phyloP scores from a whole-genome alignment of 2,888 invertebrate genomes.

The Archaeoteleia sp. region DNA sequence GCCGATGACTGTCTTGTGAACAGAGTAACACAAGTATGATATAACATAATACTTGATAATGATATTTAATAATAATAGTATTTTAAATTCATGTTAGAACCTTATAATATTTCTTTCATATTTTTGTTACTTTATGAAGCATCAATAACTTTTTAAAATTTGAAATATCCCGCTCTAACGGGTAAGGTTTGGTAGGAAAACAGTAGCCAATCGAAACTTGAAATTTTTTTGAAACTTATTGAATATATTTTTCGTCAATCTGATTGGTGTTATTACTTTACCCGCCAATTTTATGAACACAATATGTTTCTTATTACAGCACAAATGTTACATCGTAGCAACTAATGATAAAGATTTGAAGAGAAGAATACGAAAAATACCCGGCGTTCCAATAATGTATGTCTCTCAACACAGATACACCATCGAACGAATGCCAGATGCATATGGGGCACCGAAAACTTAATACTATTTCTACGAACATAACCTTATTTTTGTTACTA shows the following conservation, averaged over 20 bases:
- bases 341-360: constrained; percentile 99
- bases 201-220: not conserved
- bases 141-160: too few species aligned
- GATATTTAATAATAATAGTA: constrained; percentile 1
- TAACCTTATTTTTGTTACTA: constrained; percentile 1
- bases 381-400: constrained; percentile 99
- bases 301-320: too few species aligned
- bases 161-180: too few species aligned
- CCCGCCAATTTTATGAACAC: too few species aligned
- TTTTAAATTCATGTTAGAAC: too few species aligned
- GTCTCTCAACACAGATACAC: constrained; percentile 94
- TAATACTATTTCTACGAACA: too few species aligned
- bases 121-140: too few species aligned
- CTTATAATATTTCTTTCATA: too few species aligned
- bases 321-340: constrained; percentile 99
- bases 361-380: constrained; percentile 95
- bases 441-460: constrained; percentile 92
- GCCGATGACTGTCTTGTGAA: constrained; percentile 99
- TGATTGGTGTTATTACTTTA: too few species aligned
- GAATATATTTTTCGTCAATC: too few species aligned
- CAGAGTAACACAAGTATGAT: constrained; percentile 86
- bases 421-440: constrained; percentile 99
- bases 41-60: not conserved
- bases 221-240: constrained; percentile 29
- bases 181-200: not conserved